Base-by-base conservation (phyloP, 2,113 vertebrate genomes). In the Callorhinus ursinus region DNA sequence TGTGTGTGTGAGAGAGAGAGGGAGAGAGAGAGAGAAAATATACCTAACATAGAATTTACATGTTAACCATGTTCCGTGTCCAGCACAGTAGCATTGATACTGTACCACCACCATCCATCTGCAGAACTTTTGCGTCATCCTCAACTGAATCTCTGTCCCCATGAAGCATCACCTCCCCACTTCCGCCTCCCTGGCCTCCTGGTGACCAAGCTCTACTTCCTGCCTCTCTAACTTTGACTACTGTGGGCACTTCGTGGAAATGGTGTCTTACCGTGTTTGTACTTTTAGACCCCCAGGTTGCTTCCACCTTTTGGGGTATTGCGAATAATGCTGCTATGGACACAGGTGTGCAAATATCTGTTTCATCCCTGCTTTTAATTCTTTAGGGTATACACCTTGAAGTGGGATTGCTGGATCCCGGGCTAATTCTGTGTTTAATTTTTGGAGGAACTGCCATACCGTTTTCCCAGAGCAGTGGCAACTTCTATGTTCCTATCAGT, bases 291-390 rank as follows among this genome's bases (percentile, higher is more conserved):
- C 22, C 86, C 28, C 7, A 33, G 51, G 3, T 31, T 22, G 31
- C n/a, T 65, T 76, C 57, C 22, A 19, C 13, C 36, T 67, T 63
- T 71, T 39, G 13, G n/a, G 51, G 21, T 57, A 4, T 15, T 53
- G 13, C 57, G 83, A 31, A 49, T 36, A 36, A 19, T 24, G 36
- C 61, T 74, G 39, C 26, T 86, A 1, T 28, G 67, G 11, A 63
- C 2, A 11, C 1, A 10, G 15, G 12, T 4, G 21, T 26, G 2
- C 46, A 49, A 2, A 7, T 61, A n/a, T 36, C 36, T 19, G 2
- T 67, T 76, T 7, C 2, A 65, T n/a, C n/a, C 28, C 12, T 67
- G n/a, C 14, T 96, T 77, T 71, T 12, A 71, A 3, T 31, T 90
- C 19, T 55, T 65, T 67, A 13, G n/a, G n/a, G 6, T 2, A 12